Evolutionary conservation across 92 coral and sea anemone genomes (phyloP), one percentile per base, ranked within the genome.

Genomic region (Epizoanthus stellaris): DNA sequence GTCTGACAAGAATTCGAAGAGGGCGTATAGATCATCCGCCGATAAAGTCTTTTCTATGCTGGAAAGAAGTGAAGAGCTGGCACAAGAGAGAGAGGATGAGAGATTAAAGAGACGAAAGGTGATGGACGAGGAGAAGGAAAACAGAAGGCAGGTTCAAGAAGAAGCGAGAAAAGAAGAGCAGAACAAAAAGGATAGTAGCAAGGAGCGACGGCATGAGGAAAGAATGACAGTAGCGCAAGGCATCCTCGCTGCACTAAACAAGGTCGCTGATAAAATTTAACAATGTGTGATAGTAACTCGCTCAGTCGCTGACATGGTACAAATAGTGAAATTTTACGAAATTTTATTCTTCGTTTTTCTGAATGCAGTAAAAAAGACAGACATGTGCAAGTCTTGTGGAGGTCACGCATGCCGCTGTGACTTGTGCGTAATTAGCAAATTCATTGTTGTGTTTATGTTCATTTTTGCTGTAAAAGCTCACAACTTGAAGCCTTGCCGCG

Each of bases 171-270:
- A 69, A 34, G 16, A 36, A 43, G 75, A 23, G 8, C n/a, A 69
- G n/a, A n/a, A 69, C 8, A 20, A 69, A 42, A 69, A 69, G 16
- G 75, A 69, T 5, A 20, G 75, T 30, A 43, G 16, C 75, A 15
- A 69, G 75, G 75, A 69, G 21, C 4, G 75, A 34, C 75, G 75
- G 38, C 75, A 69, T 34, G 16, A 43, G n/a, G 75, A 69, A 34
- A 6, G 45, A 36, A 69, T 69, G 75, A n/a, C 43, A 15, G 75
- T 69, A 16, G 75, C 75, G 21, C 30, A 69, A 4, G 75, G 75
- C n/a, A 69, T 69, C 30, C 47, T 69, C 19, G 5, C 75, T 15
- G 75, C 75, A 36, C 75, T 69, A 69, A 69, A 69, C 23, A 23
- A 34, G 47, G 17, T 69, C 7, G 75, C 53, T 11, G 75, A 69